Conservation (phyloP, 1,140 invertebrate species). For the Drosophila carrolli region DNA sequence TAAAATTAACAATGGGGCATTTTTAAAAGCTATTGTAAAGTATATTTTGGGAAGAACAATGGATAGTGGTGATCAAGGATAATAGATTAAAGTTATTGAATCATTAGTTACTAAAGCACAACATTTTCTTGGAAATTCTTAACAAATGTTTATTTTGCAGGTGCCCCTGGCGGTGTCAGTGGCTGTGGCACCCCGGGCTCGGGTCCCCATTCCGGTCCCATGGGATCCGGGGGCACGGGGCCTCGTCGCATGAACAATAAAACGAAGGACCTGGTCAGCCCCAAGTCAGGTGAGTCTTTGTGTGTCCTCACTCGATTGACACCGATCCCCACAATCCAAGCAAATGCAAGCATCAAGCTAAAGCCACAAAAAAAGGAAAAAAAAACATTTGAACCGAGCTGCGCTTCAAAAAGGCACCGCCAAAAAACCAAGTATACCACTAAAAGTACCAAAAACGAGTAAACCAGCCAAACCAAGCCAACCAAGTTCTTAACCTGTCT, state of each 20-base stretch:
- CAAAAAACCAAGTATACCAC: slow-evolving; percentile 22
- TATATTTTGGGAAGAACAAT: too few species aligned
- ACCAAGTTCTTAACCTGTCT: slow-evolving; percentile 46
- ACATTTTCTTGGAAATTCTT: not conserved
- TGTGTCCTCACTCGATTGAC: slow-evolving; percentile 12
- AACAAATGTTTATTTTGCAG: slow-evolving; percentile 21
- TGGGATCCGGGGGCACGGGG: slow-evolving; percentile 82
- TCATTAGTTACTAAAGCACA: too few species aligned
- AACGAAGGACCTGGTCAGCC: slow-evolving; percentile 84
- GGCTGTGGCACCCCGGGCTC: slow-evolving; percentile 83
- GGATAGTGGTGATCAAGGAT: too few species aligned
- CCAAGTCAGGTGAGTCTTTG: slow-evolving; percentile 82
- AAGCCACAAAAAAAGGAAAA: slow-evolving; percentile 14
- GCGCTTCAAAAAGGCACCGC: slow-evolving; percentile 41
- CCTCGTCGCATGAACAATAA: slow-evolving; percentile 84
- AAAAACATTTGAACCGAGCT: slow-evolving; percentile 6
- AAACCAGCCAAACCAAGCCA: slow-evolving; percentile 11
- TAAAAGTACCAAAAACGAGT: slow-evolving; percentile 12
- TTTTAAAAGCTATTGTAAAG: not conserved
- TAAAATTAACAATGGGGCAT: not conserved
- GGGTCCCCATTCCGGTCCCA: slow-evolving; percentile 79
- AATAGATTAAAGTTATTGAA: too few species aligned
- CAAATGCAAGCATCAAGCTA: slow-evolving; percentile 32
- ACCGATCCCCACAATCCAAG: slow-evolving; percentile 28
- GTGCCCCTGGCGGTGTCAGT: slow-evolving; percentile 75